Percentiles rank a stretch among this genome's conserved stretches.
Conservation (phyloP, 2,113 vertebrate genomes). For the Syngnathus scovelli region DNA sequence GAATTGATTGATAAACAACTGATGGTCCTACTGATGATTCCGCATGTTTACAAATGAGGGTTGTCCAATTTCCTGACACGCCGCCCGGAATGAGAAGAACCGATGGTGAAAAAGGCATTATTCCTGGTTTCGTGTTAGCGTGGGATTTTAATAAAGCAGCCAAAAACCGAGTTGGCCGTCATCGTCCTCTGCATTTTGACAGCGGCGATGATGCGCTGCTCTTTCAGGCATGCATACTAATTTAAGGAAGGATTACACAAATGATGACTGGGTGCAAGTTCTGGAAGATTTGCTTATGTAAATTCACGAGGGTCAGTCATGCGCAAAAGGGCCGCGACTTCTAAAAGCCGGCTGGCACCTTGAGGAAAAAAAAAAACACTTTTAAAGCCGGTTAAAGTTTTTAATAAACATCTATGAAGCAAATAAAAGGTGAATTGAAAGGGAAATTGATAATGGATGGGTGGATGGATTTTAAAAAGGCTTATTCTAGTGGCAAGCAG, state of each 20-base stretch:
- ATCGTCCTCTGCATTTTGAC: constrained; percentile 9
- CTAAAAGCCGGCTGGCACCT: constrained; percentile 7
- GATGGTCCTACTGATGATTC: constrained; percentile 10
- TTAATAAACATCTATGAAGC: not conserved
- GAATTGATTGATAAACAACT: constrained; percentile 12
- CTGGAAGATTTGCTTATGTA: constrained; percentile 6
- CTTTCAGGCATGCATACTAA: constrained; percentile 16
- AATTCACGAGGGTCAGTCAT: constrained; percentile 1
- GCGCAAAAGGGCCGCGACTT: constrained; percentile 8
- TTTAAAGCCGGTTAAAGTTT: constrained; percentile 13
- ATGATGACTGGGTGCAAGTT: constrained; percentile 3
- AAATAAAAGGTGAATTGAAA: too few species aligned
- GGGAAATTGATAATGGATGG: too few species aligned
- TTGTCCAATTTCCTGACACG: constrained; percentile 17
- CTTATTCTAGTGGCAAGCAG: too few species aligned
- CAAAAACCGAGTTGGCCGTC: constrained; percentile 8
- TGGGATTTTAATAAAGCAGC: constrained; percentile 8
- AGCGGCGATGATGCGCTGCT: constrained; percentile 3
- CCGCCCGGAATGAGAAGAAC: constrained; percentile 15
- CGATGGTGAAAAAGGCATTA: not conserved
- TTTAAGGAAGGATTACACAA: constrained; percentile 15
- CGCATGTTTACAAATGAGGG: constrained; percentile 13
- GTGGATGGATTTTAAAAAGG: too few species aligned
- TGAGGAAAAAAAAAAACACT: not conserved
- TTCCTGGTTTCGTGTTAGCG: constrained; percentile 10